Percentiles rank a stretch among this genome's conserved stretches.
phyloP scores from a whole-genome alignment of 2,113 vertebrate species.

The Malurus melanocephalus region DNA sequence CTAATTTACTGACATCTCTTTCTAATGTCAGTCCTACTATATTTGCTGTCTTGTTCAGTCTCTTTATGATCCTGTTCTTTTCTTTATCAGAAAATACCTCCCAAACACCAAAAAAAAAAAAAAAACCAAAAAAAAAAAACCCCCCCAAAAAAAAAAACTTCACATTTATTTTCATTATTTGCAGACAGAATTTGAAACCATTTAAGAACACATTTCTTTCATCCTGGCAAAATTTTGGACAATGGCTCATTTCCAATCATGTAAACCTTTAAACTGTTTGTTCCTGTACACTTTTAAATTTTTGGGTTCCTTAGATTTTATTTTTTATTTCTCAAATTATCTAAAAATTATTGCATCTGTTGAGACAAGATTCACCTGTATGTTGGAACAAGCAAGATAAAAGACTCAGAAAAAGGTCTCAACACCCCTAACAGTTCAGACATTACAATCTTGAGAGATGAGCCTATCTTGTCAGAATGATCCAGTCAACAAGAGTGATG shows the following conservation, averaged over 20 bases:
- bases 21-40: not conserved
- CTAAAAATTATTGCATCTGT: not conserved
- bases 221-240: not conserved
- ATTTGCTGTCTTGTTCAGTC: not conserved
- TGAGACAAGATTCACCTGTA: not conserved
- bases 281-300: not conserved
- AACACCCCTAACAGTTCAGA: not conserved
- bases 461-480: not conserved
- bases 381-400: not conserved
- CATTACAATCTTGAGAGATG: not conserved
- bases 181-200: not conserved
- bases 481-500: not conserved
- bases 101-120: not conserved
- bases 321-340: not conserved
- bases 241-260: not conserved
- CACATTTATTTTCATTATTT: not conserved
- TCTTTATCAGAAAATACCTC: not conserved
- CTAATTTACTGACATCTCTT: not conserved
- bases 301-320: not conserved
- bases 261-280: not conserved
- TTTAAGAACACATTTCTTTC: not conserved
- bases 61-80: not conserved
- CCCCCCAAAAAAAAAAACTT: rapidly evolving
- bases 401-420: not conserved
- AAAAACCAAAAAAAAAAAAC: rapidly evolving